These are phyloP conservation scores for Drosophila miranda DNA, from an alignment of 1,140 invertebrate species.

Conservation along the genomic window DNA sequence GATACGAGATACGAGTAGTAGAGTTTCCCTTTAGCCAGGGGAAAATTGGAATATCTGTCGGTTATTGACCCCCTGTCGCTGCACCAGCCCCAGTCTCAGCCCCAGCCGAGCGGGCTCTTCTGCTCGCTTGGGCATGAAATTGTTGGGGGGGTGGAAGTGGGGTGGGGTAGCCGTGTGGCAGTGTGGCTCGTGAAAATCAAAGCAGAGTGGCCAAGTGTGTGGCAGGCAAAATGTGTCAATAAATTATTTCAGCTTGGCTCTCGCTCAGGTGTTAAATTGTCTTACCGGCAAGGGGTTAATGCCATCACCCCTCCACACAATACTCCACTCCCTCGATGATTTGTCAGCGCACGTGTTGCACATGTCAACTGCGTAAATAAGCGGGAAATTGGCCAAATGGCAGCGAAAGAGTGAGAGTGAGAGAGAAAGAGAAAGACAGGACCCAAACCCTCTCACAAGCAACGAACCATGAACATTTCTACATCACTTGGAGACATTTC, in stretches of 20 bases:
- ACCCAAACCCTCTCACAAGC: slow-evolving; percentile 21
- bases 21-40: slow-evolving; percentile 8
- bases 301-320: neutral
- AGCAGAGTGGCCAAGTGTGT: slow-evolving; percentile 54
- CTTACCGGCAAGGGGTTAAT: slow-evolving; percentile 52
- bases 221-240: slow-evolving; percentile 68
- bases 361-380: slow-evolving; percentile 71
- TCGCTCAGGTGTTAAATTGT: slow-evolving; percentile 75
- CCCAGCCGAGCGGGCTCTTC: slow-evolving; percentile 35
- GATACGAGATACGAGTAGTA: slow-evolving; percentile 20
- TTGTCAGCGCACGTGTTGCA: slow-evolving; percentile 72
- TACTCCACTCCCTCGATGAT: slow-evolving; percentile 37
- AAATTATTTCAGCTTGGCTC: slow-evolving; percentile 56
- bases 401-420: neutral
- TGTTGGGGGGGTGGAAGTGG: slow-evolving; percentile 17
- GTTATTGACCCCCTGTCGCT: slow-evolving; percentile 46
- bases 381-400: slow-evolving; percentile 59
- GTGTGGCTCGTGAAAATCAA: slow-evolving; percentile 36
- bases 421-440: slow-evolving; percentile 11
- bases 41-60: slow-evolving; percentile 2
- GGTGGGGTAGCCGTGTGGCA: neutral
- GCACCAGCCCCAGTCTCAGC: neutral
- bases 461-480: slow-evolving; percentile 53
- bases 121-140: slow-evolving; percentile 64
- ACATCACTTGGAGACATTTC: slow-evolving; percentile 40